Conservation (phyloP, 2,888 invertebrate genomes). For the Chirona hameri region DNA sequence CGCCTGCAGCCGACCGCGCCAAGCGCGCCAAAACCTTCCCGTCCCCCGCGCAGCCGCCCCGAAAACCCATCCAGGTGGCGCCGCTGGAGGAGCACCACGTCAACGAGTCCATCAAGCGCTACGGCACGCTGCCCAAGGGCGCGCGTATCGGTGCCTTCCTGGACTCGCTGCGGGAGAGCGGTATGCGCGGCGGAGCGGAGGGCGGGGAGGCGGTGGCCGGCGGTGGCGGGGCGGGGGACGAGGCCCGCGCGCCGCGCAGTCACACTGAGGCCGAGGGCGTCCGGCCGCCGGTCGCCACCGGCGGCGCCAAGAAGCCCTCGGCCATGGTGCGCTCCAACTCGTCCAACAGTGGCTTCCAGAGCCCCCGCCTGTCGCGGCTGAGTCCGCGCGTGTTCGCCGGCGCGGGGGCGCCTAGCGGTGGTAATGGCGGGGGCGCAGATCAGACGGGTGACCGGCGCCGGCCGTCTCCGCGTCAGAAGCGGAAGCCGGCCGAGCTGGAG, state of each 20-base stretch:
- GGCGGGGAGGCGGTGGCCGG: constrained; percentile 42
- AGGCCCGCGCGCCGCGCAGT: neutral
- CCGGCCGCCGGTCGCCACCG: constrained; percentile 45
- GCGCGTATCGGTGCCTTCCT: constrained; percentile 94
- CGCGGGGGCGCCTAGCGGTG: constrained; percentile 47
- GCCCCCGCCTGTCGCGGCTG: constrained; percentile 54
- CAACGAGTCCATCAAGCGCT: constrained; percentile 51
- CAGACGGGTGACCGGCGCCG: constrained; percentile 34
- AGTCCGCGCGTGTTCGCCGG: constrained; percentile 58
- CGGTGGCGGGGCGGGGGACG: neutral
- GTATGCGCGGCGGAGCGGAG: constrained; percentile 49
- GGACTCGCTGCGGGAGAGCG: constrained; percentile 83
- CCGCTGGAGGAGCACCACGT: constrained; percentile 29
- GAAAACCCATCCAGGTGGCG: constrained; percentile 68
- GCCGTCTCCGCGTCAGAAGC: constrained; percentile 50
- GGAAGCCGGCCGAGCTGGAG: constrained; percentile 60
- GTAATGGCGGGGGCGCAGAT: neutral
- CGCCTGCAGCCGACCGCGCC: constrained; percentile 32
- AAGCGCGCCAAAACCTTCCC: constrained; percentile 34
- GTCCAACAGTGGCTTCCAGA: constrained; percentile 60
- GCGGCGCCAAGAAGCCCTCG: constrained; percentile 29
- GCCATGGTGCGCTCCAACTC: constrained; percentile 82
- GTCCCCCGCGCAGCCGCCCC: constrained; percentile 32
- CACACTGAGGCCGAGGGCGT: neutral
- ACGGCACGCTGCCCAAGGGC: constrained; percentile 94